Base-by-base conservation (phyloP, 2,113 vertebrate species). In the Phrynosoma blainvillii region DNA sequence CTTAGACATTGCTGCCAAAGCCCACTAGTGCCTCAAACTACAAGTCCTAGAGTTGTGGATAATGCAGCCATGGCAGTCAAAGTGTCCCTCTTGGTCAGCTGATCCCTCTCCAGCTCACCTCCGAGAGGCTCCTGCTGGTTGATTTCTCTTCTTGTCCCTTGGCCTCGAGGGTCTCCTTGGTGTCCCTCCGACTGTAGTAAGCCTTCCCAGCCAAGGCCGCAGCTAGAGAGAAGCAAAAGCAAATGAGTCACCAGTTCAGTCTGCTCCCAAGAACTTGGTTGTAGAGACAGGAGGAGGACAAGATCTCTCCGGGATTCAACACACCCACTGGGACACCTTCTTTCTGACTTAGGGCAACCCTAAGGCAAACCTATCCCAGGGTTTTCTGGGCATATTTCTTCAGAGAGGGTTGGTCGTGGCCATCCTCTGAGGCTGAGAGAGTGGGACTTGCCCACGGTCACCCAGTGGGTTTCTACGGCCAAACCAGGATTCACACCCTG, bases 201-300 rank as follows among this genome's bases (percentile, higher is more conserved):
- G 66, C 25, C 0, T 95, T 96, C 56, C 95, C 97, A 18, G 97
- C 95, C 93, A 96, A 86, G 27, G 94, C 5, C 5, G 93, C 96
- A 0, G 96, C 97, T 97, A 68, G 52, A 92, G 86, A 87, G 85
- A 30, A 89, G 85, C 54, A 32, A 0, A 0, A 54, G 4, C 20
- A 4, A 0, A 42, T 87, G 30, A 81, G 40, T 68, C 85, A 25
- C 86, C 10, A 18, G 56, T 32, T 0, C 40, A 56, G 3, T 16
- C 1, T 79, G 42, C 20, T 42, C 0, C 0, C 82, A 75, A 68
- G 21, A 79, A 4, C 4, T 27, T 59, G 10, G 10, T 9, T 1
- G 1, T 20, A 54, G 52, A n/a, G 78, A 18, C 20, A 16, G 56
- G 18, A 16, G 36, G 23, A 25, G 4, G 7, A 42, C 30, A 16